phyloP scores from a whole-genome alignment of 2,888 invertebrate genomes.

The Lucinisca nassula region DNA sequence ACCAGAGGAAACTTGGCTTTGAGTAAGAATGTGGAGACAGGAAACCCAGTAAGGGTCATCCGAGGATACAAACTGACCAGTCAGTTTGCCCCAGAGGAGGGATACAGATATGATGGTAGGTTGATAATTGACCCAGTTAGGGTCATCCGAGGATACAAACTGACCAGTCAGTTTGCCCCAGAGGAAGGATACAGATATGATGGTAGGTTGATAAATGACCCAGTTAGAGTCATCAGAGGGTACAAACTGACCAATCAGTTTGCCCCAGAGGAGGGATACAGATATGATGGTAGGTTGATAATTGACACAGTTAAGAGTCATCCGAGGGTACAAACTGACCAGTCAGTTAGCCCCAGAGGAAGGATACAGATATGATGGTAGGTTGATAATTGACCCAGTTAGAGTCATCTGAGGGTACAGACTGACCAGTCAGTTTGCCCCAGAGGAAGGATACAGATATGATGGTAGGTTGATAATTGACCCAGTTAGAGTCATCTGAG shows the following conservation, averaged over 20 bases:
- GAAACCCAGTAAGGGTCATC: conserved; percentile 88
- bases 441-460: conserved; percentile 88
- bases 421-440: conserved; percentile 87
- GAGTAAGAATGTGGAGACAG: conserved; percentile 84
- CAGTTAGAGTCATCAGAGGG: conserved; percentile 88
- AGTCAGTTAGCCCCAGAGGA: no score
- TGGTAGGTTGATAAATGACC: no score
- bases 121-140: conserved; percentile 86
- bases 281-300: conserved; percentile 89
- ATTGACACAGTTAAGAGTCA: no score
- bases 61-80: conserved; percentile 88
- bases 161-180: conserved; percentile 87
- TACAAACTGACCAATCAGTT: conserved; percentile 87
- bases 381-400: no score
- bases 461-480: no score
- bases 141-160: conserved; percentile 88
- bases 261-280: conserved; percentile 88
- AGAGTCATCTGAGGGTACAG: conserved; percentile 88
- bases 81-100: conserved; percentile 88
- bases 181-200: conserved; percentile 88
- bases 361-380: no score
- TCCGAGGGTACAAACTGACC: no score
- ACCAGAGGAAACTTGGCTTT: conserved; percentile 87
- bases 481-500: conserved; percentile 88
- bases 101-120: conserved; percentile 88